A percentile compares a stretch with the other conserved stretches of the same genome.
Evolutionary conservation across 2,113 vertebrate species (phyloP).

Genomic region (Galbula dea): DNA sequence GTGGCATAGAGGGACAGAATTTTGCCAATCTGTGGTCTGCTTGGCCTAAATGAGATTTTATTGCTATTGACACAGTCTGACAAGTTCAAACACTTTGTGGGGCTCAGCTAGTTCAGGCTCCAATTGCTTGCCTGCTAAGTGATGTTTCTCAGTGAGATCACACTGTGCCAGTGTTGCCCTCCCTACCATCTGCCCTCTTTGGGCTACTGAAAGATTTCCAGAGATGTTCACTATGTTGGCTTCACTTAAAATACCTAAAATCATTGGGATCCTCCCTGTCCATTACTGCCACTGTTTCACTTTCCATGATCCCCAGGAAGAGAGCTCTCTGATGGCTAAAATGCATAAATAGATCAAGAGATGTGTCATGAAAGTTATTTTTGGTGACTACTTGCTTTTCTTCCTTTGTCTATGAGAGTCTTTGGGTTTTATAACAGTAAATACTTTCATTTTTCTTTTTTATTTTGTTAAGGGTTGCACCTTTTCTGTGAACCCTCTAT

Average conservation of each 20-base stretch:
- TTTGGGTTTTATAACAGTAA: background rate
- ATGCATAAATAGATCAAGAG: background rate
- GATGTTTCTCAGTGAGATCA: background rate
- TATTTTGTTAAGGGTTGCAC: background rate
- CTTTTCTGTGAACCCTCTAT: background rate
- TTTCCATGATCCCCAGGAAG: background rate
- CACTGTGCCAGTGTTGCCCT: background rate
- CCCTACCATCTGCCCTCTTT: background rate
- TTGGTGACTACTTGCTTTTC: background rate
- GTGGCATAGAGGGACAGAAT: background rate
- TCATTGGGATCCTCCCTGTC: accelerated
- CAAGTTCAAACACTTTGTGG: background rate
- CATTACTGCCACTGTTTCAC: background rate
- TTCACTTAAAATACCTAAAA: background rate
- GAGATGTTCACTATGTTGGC: background rate
- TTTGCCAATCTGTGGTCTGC: background rate
- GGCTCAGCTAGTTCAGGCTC: background rate
- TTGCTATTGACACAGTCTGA: background rate
- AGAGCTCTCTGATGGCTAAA: background rate
- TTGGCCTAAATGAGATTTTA: background rate
- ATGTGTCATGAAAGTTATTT: background rate
- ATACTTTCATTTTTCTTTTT: background rate
- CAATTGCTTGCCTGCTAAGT: accelerated
- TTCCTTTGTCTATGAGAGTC: background rate
- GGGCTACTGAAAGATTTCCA: background rate